Percentiles rank a stretch among this genome's conserved stretches.
These are phyloP conservation scores for Gambelia wislizenii DNA, from an alignment of 2,797 vertebrate genomes.

Conservation along the genomic window DNA sequence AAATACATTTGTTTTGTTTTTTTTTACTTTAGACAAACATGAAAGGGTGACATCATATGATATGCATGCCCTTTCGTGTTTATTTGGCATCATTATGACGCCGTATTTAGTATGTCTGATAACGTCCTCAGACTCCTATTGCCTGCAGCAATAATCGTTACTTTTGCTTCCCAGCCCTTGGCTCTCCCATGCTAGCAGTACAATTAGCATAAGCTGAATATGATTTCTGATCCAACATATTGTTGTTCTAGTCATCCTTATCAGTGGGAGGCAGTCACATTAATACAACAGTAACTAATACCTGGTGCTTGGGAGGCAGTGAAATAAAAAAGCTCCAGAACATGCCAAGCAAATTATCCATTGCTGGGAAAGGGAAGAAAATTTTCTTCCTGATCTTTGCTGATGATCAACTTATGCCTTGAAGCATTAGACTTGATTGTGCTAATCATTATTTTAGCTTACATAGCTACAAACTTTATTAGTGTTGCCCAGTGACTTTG, in stretches of 20 bases:
- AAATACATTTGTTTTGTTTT: too few species aligned
- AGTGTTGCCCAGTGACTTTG: conserved; percentile 66
- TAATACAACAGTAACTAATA: conserved; percentile 8
- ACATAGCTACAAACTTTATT: conserved; percentile 59
- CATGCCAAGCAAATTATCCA: conserved; percentile 21
- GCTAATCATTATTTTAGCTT: conserved; percentile 65
- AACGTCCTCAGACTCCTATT: neutral
- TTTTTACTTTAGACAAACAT: too few species aligned
- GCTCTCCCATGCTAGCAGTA: neutral
- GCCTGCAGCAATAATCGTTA: neutral
- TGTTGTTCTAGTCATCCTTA: conserved; percentile 8
- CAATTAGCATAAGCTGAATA: conserved; percentile 11
- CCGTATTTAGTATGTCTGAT: too few species aligned
- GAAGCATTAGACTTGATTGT: conserved; percentile 55
- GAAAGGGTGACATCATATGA: too few species aligned
- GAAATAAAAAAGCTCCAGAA: conserved; percentile 14
- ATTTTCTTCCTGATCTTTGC: conserved; percentile 50
- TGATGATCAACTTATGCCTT: conserved; percentile 52
- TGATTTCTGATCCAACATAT: conserved; percentile 5
- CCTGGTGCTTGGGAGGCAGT: conserved; percentile 16
- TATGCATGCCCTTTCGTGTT: too few species aligned
- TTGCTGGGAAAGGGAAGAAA: neutral
- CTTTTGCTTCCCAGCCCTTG: neutral
- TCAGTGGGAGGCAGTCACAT: conserved; percentile 22
- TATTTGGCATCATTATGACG: too few species aligned